A percentile compares a stretch with the other conserved stretches of the same genome.
Conservation (phyloP, 2,113 vertebrate species). For the Octodon degus region DNA sequence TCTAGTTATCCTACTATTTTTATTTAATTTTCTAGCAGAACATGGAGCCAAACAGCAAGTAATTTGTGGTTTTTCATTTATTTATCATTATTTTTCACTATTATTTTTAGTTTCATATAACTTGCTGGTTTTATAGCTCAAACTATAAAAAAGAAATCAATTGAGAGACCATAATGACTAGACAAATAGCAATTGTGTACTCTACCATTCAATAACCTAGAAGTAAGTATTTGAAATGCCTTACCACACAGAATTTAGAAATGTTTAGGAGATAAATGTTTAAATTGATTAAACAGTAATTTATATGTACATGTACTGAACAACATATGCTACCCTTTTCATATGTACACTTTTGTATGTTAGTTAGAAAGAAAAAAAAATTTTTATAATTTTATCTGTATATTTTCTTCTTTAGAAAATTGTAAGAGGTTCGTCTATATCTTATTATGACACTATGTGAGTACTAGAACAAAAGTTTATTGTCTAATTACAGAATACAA, state of each 20-base stretch:
- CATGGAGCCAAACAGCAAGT: background rate
- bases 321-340: background rate
- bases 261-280: background rate
- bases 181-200: too few species aligned
- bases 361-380: background rate
- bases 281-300: background rate
- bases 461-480: background rate
- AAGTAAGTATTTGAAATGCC: background rate
- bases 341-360: background rate
- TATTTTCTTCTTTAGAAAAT: background rate
- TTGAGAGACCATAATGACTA: background rate
- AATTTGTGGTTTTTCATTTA: background rate
- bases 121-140: background rate
- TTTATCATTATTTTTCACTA: background rate
- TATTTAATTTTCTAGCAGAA: background rate
- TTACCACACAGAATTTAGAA: background rate
- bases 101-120: background rate
- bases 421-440: background rate
- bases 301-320: background rate
- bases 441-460: background rate
- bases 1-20: background rate
- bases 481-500: background rate
- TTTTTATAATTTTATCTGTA: background rate
- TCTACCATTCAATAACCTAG: background rate
- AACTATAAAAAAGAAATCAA: background rate